phyloP scores from a whole-genome alignment of 2,797 vertebrate genomes.

The Cuniculus paca region DNA sequence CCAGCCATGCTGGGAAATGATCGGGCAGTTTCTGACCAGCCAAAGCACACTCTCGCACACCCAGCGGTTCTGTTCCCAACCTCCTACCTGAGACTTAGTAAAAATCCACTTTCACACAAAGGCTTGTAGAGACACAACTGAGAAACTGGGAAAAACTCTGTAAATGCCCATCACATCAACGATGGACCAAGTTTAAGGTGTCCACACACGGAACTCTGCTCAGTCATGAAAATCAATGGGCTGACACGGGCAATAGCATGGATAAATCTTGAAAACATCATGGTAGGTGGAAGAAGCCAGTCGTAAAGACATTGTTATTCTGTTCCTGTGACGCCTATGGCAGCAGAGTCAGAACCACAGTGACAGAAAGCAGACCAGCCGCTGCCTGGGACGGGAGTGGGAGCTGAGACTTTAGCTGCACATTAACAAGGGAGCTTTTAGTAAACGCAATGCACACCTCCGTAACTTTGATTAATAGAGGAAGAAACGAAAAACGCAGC shows the following conservation, averaged over 20 bases:
- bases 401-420: background rate
- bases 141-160: background rate
- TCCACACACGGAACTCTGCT: background rate
- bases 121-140: background rate
- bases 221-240: background rate
- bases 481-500: background rate
- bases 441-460: background rate
- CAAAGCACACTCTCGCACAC: background rate
- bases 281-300: background rate
- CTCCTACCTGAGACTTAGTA: background rate
- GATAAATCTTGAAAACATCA: background rate
- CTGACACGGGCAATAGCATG: accelerated
- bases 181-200: background rate
- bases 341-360: background rate
- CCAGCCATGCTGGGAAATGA: background rate
- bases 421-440: background rate
- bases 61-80: background rate
- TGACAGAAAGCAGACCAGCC: background rate
- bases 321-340: background rate
- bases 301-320: background rate
- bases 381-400: accelerated
- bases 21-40: background rate
- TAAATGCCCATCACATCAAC: background rate
- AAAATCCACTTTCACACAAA: background rate
- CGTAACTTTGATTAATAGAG: background rate